These are phyloP conservation scores for Monarcha castaneiventris DNA, from an alignment of 2,113 vertebrate species.

Conservation along the genomic window DNA sequence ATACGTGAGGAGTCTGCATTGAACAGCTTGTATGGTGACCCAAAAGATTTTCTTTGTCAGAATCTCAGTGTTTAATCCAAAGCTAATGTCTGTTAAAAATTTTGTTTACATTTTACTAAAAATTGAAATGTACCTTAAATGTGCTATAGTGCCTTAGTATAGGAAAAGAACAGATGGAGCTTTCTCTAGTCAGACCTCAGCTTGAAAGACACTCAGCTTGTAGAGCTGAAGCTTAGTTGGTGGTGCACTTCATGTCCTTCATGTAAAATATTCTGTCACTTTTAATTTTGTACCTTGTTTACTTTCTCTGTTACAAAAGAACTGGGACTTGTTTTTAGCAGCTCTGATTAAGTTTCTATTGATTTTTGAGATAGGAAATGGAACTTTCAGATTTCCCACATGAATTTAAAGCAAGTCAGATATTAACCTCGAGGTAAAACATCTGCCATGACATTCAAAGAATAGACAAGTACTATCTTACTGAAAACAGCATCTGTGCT, in stretches of 20 bases:
- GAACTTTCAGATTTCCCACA: conserved; percentile 76
- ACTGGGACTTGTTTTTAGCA: conserved; percentile 73
- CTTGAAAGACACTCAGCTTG: conserved; percentile 39
- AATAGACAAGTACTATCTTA: conserved; percentile 45
- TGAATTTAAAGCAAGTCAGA: conserved; percentile 76
- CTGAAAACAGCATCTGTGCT: conserved; percentile 61
- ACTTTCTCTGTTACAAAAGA: conserved; percentile 71
- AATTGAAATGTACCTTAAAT: conserved; percentile 24
- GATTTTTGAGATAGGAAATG: conserved; percentile 76
- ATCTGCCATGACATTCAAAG: conserved; percentile 59
- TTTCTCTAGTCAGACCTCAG: conserved; percentile 33
- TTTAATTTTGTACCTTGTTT: conserved; percentile 77
- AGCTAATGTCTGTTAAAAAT: conserved; percentile 19
- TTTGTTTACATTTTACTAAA: neutral
- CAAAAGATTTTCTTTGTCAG: no score
- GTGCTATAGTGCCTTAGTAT: neutral
- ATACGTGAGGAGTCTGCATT: neutral
- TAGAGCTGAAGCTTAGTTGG: conserved; percentile 28
- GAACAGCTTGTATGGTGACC: neutral
- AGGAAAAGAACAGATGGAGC: conserved; percentile 55
- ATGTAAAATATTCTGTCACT: conserved; percentile 74
- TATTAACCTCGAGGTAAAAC: conserved; percentile 74
- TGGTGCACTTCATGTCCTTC: conserved; percentile 61
- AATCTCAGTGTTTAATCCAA: conserved; percentile 9
- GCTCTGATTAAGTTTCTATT: conserved; percentile 79